Percentiles rank a stretch among this genome's conserved stretches.
Evolutionary conservation across 2,797 vertebrate species (phyloP).

Genomic region (Vireo griseus): DNA sequence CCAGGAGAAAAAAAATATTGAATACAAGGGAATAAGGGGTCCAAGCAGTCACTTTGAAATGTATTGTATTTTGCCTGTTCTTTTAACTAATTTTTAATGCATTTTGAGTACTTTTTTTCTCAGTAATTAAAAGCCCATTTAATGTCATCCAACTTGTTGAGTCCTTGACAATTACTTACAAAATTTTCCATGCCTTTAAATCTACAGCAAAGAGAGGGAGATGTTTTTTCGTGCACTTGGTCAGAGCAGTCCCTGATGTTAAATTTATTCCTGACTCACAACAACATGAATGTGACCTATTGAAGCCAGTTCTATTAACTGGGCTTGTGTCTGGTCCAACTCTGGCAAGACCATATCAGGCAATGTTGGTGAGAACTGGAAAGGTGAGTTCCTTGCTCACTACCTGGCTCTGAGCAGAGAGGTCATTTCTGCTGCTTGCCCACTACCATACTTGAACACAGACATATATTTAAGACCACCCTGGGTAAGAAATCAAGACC

Average conservation of each 20-base stretch:
- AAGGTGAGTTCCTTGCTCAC: neutral
- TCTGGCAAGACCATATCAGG: neutral
- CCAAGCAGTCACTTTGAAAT: neutral
- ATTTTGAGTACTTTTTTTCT: neutral
- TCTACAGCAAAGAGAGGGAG: neutral
- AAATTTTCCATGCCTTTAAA: neutral
- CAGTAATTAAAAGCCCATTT: neutral
- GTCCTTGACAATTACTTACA: neutral
- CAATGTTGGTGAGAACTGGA: neutral
- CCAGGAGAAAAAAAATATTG: neutral
- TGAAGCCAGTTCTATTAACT: neutral
- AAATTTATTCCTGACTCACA: neutral
- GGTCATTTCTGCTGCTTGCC: neutral
- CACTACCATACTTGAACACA: accelerated
- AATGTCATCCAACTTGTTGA: neutral
- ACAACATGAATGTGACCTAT: neutral
- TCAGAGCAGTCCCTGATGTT: neutral
- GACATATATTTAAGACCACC: neutral
- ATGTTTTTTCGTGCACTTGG: neutral
- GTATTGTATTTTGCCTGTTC: neutral
- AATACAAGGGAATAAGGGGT: neutral
- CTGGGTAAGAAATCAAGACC: neutral
- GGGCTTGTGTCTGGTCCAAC: neutral
- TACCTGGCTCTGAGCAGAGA: neutral
- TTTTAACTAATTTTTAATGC: neutral